Base-by-base conservation (phyloP, 2,113 vertebrate genomes). In the Poecilia latipinna region DNA sequence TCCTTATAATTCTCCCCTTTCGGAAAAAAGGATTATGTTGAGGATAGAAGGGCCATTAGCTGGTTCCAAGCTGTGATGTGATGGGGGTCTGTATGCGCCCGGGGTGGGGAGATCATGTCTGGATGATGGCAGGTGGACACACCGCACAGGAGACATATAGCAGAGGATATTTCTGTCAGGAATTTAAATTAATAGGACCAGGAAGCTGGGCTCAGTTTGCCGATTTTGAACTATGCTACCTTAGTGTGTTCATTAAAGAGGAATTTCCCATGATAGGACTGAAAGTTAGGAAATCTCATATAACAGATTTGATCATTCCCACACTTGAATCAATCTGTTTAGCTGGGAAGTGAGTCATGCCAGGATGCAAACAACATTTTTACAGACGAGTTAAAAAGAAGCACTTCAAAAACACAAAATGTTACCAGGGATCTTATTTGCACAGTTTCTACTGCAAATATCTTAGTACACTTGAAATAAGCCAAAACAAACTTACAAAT, bases 1-100 rank as follows among this genome's bases (percentile, higher is more conserved):
- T 96, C 95, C 92, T 82, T 82, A 84, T 93, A 93, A 93, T 95
- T 92, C 86, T 86, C 89, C 93, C 86, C 89, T 83, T 42, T 15
- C 13, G 90, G 93, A 96, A 91, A 90, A 90, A 93, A 82, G 93
- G 93, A 96, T 94, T 95, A 95, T 79, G 78, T 90, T 44, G 86
- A 83, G 76, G 92, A 94, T 89, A 94, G 93, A 94, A 90, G 93
- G 85, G 83, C 88, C 86, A 94, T 94, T 92, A 94, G 87, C 88
- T 91, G 91, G 82, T 92, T 88, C 87, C 91, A 79, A 72, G 68
- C 74, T 70, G 84, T 86, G 69, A 85, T 84, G 64, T 83, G 77
- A 39, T 19, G 24, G 75, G 73, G 73, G 31, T 79, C 48, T 83
- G 62, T 78, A 42, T 82, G 70, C 12, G 66, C 77, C 39, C 60